These are phyloP conservation scores for Smutsia gigantea DNA, from an alignment of 2,797 vertebrate species.

Conservation along the genomic window DNA sequence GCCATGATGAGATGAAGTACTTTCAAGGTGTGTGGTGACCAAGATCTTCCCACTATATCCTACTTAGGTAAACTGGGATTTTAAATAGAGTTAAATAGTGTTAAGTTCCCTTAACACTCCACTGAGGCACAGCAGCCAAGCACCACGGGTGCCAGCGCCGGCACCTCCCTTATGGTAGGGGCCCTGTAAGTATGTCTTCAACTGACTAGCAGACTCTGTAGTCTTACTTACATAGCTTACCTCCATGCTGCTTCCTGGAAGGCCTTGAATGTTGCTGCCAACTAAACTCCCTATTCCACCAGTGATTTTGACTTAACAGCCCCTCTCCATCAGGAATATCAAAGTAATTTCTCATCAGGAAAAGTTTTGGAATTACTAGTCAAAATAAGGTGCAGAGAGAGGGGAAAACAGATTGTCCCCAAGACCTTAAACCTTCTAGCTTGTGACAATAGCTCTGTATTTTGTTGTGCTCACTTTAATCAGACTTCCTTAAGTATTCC, in stretches of 20 bases:
- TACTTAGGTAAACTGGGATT: neutral
- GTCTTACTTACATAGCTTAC: neutral
- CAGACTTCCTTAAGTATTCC: conserved; percentile 23
- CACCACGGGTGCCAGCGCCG: neutral
- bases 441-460: neutral
- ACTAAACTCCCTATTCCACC: neutral
- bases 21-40: neutral
- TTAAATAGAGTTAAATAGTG: too few species aligned
- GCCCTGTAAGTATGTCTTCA: neutral
- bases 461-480: conserved; percentile 26
- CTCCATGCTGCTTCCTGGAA: neutral
- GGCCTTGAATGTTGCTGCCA: neutral
- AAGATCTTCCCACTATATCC: neutral
- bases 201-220: neutral
- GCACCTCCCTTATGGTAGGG: neutral
- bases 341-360: neutral
- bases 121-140: neutral
- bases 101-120: neutral
- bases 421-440: neutral
- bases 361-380: conserved; percentile 12
- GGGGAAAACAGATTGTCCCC: neutral
- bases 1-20: conserved; percentile 28
- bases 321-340: neutral
- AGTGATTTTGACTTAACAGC: neutral
- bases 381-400: neutral